Percentiles rank a stretch among this genome's conserved stretches.
Evolutionary conservation across 2,113 vertebrate species (phyloP).

Genomic region (Ptilonorhynchus violaceus): DNA sequence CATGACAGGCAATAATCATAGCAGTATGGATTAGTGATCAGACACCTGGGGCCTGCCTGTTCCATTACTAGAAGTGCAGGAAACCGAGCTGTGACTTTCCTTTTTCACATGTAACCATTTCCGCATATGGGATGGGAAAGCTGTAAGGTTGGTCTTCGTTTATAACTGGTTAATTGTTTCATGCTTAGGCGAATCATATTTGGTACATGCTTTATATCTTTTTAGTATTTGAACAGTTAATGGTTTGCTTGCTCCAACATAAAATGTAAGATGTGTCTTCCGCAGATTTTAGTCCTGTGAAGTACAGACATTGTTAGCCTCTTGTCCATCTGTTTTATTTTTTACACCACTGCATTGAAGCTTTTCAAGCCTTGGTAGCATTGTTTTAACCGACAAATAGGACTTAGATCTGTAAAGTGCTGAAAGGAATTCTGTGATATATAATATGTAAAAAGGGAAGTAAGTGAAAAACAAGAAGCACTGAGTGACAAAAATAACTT

Average conservation of each 20-base stretch:
- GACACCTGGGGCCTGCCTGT: not conserved
- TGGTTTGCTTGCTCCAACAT: not conserved
- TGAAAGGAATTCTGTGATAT: not conserved
- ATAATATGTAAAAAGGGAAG: not conserved
- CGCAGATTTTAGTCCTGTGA: not conserved
- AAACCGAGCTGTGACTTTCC: not conserved
- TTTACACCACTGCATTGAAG: not conserved
- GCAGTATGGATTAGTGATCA: not conserved
- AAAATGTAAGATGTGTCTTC: not conserved
- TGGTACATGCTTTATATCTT: not conserved
- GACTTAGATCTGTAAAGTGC: not conserved
- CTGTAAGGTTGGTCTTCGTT: not conserved
- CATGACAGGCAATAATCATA: not conserved
- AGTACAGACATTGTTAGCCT: not conserved
- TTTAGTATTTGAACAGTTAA: not conserved
- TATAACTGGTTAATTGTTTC: not conserved
- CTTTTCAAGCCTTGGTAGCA: not conserved
- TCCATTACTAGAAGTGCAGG: not conserved
- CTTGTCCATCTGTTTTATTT: not conserved
- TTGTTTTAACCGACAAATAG: not conserved
- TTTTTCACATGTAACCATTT: not conserved
- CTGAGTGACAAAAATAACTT: not conserved
- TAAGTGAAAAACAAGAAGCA: not conserved
- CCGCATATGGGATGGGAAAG: not conserved
- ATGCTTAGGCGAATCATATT: not conserved